These are phyloP conservation scores for Menura novaehollandiae DNA, from an alignment of 2,113 vertebrate genomes.

Conservation along the genomic window DNA sequence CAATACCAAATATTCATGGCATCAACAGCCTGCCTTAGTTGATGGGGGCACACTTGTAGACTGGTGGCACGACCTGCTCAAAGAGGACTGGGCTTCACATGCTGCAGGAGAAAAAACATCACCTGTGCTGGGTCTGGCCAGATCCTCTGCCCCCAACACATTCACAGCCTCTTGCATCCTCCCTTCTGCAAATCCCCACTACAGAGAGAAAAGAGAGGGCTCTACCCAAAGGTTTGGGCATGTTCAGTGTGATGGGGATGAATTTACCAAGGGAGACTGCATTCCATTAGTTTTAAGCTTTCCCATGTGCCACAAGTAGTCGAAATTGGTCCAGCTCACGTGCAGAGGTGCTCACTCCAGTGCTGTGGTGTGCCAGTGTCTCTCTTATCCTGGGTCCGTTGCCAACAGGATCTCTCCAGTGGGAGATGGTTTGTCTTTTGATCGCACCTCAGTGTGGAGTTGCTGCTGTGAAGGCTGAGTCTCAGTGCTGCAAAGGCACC, in stretches of 20 bases:
- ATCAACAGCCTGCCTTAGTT: background rate
- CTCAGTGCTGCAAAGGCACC: background rate
- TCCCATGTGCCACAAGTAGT: background rate
- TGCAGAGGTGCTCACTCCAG: background rate
- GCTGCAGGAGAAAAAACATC: background rate
- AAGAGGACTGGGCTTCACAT: accelerated
- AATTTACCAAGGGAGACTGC: background rate
- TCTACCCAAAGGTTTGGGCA: background rate
- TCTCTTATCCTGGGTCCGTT: background rate
- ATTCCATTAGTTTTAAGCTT: background rate
- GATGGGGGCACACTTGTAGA: background rate
- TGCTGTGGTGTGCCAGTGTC: accelerated
- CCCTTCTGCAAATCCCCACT: background rate
- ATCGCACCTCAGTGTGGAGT: background rate
- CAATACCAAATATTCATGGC: background rate
- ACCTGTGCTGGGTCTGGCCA: background rate
- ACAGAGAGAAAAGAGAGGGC: background rate
- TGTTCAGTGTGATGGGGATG: too few relatives aligned
- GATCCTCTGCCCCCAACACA: background rate
- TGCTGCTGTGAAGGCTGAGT: background rate
- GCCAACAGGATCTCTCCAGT: background rate
- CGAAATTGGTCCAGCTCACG: background rate
- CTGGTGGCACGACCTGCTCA: background rate
- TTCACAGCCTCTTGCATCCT: background rate
- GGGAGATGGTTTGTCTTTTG: too few relatives aligned